Evolutionary conservation across 2,888 invertebrate genomes (phyloP).

Genomic region (Alloscopus bannaensis): DNA sequence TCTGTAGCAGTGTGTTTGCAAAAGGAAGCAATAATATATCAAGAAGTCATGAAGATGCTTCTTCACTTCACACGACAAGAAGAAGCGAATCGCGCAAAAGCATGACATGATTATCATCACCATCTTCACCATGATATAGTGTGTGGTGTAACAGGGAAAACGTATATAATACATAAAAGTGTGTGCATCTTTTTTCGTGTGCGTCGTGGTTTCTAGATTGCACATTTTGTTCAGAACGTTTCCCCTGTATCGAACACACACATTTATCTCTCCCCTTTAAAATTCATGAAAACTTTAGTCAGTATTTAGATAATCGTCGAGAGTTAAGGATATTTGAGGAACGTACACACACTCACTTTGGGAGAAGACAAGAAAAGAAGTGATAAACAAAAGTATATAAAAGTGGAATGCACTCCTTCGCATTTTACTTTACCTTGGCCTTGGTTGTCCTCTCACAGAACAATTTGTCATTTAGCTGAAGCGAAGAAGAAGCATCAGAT

Average conservation of each 20-base stretch:
- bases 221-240: conserved; percentile 1
- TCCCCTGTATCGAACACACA: conserved; percentile 17
- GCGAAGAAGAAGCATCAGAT: too few relatives aligned
- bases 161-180: conserved; percentile 29
- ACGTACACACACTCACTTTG: conserved; percentile 19
- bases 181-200: conserved; percentile 46
- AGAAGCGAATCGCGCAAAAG: conserved; percentile 20
- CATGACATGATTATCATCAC: conserved; percentile 46
- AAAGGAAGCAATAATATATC: conserved; percentile 30
- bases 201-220: conserved; percentile 26
- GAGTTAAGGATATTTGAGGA: conserved; percentile 52
- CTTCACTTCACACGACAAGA: conserved; percentile 41
- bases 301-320: conserved; percentile 64
- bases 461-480: background rate
- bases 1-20: conserved; percentile 36
- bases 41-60: conserved; percentile 27
- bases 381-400: too few relatives aligned
- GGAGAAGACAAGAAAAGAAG: conserved; percentile 22
- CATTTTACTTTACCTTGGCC: conserved; percentile 35
- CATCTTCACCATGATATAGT: background rate
- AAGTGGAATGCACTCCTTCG: too few relatives aligned
- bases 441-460: conserved; percentile 3
- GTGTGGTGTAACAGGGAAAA: conserved; percentile 40
- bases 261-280: conserved; percentile 57
- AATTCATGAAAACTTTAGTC: conserved; percentile 61